Evolutionary conservation across 1,140 invertebrate species (phyloP), one percentile per base, ranked within the genome.

Genomic region (Ridgeia piscesae): DNA sequence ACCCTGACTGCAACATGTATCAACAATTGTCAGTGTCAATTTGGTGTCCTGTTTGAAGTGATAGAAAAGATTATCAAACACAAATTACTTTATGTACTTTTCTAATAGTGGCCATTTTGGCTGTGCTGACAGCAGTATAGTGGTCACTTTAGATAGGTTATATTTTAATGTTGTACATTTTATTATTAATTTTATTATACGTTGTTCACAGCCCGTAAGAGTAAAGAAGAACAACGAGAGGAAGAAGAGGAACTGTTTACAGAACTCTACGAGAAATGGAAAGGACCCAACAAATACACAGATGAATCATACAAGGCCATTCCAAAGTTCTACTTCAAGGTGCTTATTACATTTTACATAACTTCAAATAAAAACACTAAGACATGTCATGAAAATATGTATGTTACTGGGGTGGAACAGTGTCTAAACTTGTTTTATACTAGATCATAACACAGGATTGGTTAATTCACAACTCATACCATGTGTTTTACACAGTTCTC

Each of bases 321-420:
- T 94, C 98, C 98, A 0, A 97, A 97, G 94, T 98, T 98, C 95
- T 98, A 97, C 95, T 97, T 97, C 93, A 97, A 97, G 94, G 95
- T 95, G 93, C 48, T 0, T 42, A 88, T 91, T 35, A 42, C 42
- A 91, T n/a, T 14, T 89, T 91, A 34, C 17, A 89, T 35, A 42
- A 9, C n/a, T 50, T 42, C 34, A 89, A n/a, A 27, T 48, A 88
- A 33, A 92, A 58, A 88, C 77, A 92, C 31, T 92, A 42, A 42
- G 42, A 6, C 4, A 4, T 42, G 4, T 42, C 48, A 11, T 77
- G 17, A 27, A 77, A 77, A 17, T 77, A 21, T 77, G 17, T 77
- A 21, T 77, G 17, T 31, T 77, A 77, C 17, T 31, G 2, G 4
- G 58, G 2, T 77, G 8, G 58, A 77, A 6, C 58, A 35, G 31